Conservation (phyloP, 2,113 vertebrate genomes). For the Sinocyclocheilus anshuiensis region DNA sequence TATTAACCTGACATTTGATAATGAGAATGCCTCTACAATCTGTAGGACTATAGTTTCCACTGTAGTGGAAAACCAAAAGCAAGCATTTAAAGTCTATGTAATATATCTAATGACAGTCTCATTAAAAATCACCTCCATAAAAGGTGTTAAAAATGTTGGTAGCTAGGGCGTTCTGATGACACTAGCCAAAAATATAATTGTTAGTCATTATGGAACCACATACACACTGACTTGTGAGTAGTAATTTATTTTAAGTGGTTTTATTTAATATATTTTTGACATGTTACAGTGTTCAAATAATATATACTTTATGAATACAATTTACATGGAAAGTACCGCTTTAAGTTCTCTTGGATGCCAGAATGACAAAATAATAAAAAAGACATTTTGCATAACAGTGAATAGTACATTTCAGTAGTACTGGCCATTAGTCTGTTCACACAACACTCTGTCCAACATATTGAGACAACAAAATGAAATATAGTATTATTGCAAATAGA, state of each 20-base stretch:
- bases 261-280: constrained; percentile 29
- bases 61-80: not conserved
- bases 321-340: constrained; percentile 31
- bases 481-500: not conserved
- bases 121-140: not conserved
- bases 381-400: not conserved
- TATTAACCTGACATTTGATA: not conserved
- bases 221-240: not conserved
- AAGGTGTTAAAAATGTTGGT: not conserved
- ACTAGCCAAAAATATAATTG: not conserved
- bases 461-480: not conserved
- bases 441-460: not conserved
- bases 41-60: not conserved
- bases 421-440: not conserved
- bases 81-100: not conserved
- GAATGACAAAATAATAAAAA: not conserved
- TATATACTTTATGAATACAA: not conserved
- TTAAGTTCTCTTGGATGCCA: constrained; percentile 1
- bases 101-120: not conserved
- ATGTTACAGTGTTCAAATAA: constrained; percentile 39
- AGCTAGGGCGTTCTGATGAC: not conserved
- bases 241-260: not conserved
- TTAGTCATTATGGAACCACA: not conserved
- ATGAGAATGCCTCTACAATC: not conserved
- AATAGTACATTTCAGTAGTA: not conserved